A percentile compares a stretch with the other conserved stretches of the same genome.
phyloP scores from a whole-genome alignment of 2,888 invertebrate genomes.

The Tetragonisca angustula region DNA sequence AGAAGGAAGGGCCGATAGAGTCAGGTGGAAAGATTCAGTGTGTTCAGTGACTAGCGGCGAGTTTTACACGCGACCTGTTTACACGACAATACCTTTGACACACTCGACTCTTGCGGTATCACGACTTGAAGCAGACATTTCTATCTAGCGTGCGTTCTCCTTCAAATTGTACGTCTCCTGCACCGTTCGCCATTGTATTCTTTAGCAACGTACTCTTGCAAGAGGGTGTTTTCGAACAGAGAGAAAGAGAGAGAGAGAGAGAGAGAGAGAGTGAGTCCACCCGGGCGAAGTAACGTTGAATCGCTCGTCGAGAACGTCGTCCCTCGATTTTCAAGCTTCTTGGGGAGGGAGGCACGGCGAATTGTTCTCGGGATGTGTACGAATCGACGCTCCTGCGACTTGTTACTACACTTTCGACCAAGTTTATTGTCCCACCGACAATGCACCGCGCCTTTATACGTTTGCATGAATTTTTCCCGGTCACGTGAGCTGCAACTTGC shows the following conservation, averaged over 20 bases:
- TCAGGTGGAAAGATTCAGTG: slow-evolving; percentile 59
- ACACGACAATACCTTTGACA: slow-evolving; percentile 69
- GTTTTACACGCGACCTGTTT: slow-evolving; percentile 71
- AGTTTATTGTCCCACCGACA: background rate
- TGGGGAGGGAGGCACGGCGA: slow-evolving; percentile 3
- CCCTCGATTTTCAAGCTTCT: slow-evolving; percentile 32
- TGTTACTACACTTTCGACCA: background rate
- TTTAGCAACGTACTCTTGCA: slow-evolving; percentile 33
- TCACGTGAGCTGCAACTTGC: background rate
- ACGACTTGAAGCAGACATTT: slow-evolving; percentile 56
- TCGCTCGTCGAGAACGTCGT: slow-evolving; percentile 40
- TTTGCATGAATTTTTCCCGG: background rate
- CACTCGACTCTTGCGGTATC: slow-evolving; percentile 52
- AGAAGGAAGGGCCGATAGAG: slow-evolving; percentile 32
- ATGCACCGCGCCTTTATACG: background rate
- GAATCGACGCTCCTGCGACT: slow-evolving; percentile 10
- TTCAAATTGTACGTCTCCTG: slow-evolving; percentile 44
- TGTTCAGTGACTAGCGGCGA: slow-evolving; percentile 64
- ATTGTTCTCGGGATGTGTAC: slow-evolving; percentile 39
- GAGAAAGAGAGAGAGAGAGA: slow-evolving; percentile 17
- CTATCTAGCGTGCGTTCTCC: slow-evolving; percentile 54
- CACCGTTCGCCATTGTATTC: slow-evolving; percentile 50
- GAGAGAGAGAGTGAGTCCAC: slow-evolving; percentile 6
- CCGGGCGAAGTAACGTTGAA: slow-evolving; percentile 26
- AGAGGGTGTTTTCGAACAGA: slow-evolving; percentile 47